Evolutionary conservation across 2,797 vertebrate genomes (phyloP), one percentile per base, ranked within the genome.

Genomic region (Sebastes vulpes): DNA sequence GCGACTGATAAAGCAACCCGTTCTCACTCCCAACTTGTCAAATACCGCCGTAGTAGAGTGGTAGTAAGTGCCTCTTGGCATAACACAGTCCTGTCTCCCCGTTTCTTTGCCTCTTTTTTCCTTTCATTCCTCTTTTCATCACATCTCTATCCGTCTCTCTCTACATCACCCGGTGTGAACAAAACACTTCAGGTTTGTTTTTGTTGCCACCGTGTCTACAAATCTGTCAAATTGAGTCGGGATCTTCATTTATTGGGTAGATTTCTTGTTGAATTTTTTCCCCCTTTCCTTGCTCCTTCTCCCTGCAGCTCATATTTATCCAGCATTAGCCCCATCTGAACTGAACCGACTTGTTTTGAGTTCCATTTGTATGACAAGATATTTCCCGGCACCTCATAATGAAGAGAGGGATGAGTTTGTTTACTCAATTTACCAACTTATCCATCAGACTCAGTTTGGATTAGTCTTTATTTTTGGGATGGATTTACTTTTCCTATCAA

Each of bases 391-490:
- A 81, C 80, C 79, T 88, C 77, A 83, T 87, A 85, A 87, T 85
- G 72, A 88, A 77, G 58, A 65, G 73, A 86, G 81, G 66, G 79
- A 81, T 76, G 78, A 84, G 75, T 83, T 90, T 93, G 80, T 91
- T 91, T 91, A 90, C 84, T 74, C 89, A 90, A 78, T 90, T 93
- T 83, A 83, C 81, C 70, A 86, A 79, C 61, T 87, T 86, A 89
- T 91, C 84, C 84, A 84, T 92, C 90, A 90, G 85, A 84, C 84
- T 89, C 76, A 78, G 74, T 81, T 81, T 78, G 86, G 78, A 89
- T 91, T 85, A 87, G 65, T 78, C 75, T 87, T 75, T 81, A 81
- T 85, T 84, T 73, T 59, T 42, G 75, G 66, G 59, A 75, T 71
- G 68, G 76, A 83, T 90, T 89, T 78, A 60, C 75, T 86, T 82